Percentiles rank a stretch among this genome's conserved stretches.
Conservation (phyloP, 2,888 invertebrate genomes). For the Gerris lacustris region DNA sequence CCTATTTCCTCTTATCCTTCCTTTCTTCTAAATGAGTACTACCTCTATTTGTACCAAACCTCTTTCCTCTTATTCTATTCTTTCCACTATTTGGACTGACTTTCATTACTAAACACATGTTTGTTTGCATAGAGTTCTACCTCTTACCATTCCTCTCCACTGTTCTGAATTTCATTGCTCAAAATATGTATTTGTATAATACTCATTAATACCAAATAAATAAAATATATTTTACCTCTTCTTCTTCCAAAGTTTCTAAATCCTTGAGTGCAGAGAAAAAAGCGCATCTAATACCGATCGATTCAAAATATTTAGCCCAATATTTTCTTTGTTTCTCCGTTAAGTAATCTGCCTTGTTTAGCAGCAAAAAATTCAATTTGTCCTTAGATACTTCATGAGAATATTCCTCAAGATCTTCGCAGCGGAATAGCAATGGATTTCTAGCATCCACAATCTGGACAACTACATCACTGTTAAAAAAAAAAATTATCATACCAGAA, state of each 20-base stretch:
- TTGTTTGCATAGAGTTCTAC: too few species aligned
- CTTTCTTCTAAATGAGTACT: too few species aligned
- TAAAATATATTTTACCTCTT: constrained; percentile 23
- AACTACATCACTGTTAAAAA: constrained; percentile 62
- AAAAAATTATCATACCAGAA: constrained; percentile 2
- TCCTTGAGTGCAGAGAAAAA: constrained; percentile 78
- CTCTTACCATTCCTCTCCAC: too few species aligned
- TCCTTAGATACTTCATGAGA: constrained; percentile 59
- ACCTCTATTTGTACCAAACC: too few species aligned
- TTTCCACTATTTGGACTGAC: too few species aligned
- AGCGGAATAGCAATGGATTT: constrained; percentile 86
- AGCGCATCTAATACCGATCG: constrained; percentile 54
- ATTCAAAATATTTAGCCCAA: constrained; percentile 78
- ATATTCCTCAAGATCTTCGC: constrained; percentile 79
- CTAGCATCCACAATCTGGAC: constrained; percentile 93
- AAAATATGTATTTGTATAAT: too few species aligned
- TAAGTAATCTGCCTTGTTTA: constrained; percentile 93
- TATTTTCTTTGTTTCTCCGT: constrained; percentile 61
- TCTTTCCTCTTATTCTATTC: too few species aligned
- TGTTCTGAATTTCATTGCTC: too few species aligned
- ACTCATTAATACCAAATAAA: not conserved
- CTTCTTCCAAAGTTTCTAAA: constrained; percentile 40
- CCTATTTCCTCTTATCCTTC: too few species aligned
- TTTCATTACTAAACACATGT: too few species aligned
- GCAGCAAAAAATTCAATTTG: constrained; percentile 68